phyloP scores from a whole-genome alignment of 2,888 invertebrate genomes.

The Chrysodeixis includens region DNA sequence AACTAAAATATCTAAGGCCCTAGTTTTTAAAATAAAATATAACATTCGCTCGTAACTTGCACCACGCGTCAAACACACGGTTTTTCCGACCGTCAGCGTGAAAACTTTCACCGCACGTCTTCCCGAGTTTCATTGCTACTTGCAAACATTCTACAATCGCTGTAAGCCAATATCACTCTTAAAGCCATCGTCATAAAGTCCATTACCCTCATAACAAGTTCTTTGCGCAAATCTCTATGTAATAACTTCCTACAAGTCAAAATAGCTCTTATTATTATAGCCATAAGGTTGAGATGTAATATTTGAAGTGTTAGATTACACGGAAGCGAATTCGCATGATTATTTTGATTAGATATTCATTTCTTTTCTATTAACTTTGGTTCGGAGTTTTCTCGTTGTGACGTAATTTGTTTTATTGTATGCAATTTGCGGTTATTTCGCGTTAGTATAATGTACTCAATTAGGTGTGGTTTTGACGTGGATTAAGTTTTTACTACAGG shows the following conservation, averaged over 20 bases:
- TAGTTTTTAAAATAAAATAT: too few relatives aligned
- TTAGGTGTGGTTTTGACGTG: neutral
- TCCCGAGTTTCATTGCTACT: constrained; percentile 61
- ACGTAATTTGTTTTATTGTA: constrained; percentile 21
- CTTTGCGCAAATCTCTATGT: constrained; percentile 28
- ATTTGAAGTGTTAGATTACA: constrained; percentile 25
- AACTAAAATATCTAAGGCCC: too few relatives aligned
- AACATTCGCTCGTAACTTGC: constrained; percentile 39
- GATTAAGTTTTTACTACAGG: too few relatives aligned
- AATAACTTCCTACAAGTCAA: constrained; percentile 29
- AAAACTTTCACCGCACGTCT: constrained; percentile 69
- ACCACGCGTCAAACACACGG: constrained; percentile 57
- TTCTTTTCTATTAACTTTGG: constrained; percentile 42
- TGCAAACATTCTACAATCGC: constrained; percentile 16
- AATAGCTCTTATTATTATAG: constrained; percentile 24
- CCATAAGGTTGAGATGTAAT: constrained; percentile 10
- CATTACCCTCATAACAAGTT: constrained; percentile 6
- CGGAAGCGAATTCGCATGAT: constrained; percentile 40
- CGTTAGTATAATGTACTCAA: neutral
- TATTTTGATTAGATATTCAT: constrained; percentile 49
- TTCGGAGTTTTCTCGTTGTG: constrained; percentile 16
- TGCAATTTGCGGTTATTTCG: constrained; percentile 20
- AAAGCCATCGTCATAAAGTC: constrained; percentile 12
- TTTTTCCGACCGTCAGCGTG: constrained; percentile 66
- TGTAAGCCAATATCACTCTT: constrained; percentile 39